phyloP scores from a whole-genome alignment of 2,888 invertebrate species.

The Empis livida region DNA sequence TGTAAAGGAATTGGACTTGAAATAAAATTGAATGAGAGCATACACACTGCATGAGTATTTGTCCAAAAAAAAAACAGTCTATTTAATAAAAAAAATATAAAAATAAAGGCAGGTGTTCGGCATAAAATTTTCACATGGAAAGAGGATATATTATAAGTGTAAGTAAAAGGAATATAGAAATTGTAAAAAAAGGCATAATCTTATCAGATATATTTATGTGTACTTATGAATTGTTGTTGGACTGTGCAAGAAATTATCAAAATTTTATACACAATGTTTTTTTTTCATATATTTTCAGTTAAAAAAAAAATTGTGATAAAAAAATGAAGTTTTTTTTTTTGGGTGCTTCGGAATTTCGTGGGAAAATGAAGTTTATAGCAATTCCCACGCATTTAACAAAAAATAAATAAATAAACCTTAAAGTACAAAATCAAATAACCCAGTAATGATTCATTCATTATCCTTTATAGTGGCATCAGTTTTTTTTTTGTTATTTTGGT shows the following conservation, averaged over 20 bases:
- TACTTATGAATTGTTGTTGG: slow-evolving; percentile 23
- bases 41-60: no score
- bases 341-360: slow-evolving; percentile 19
- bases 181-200: slow-evolving; percentile 11
- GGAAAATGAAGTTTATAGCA: slow-evolving; percentile 22
- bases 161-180: slow-evolving; percentile 5
- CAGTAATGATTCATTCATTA: no score
- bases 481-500: no score
- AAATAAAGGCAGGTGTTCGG: slow-evolving; percentile 34
- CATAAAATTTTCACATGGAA: slow-evolving; percentile 1
- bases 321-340: not conserved
- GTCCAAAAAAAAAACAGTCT: slow-evolving; percentile 12
- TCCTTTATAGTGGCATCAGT: no score
- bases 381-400: slow-evolving; percentile 27
- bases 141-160: not conserved
- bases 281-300: no score
- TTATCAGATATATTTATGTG: slow-evolving; percentile 31
- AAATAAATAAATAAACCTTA: not conserved
- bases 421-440: no score
- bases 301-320: not conserved
- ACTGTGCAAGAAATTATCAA: not conserved
- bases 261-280: not conserved
- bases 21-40: no score
- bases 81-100: slow-evolving; percentile 16
- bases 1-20: not conserved